Conservation (phyloP, 2,113 vertebrate genomes). For the Ctenodactylus gundi region DNA sequence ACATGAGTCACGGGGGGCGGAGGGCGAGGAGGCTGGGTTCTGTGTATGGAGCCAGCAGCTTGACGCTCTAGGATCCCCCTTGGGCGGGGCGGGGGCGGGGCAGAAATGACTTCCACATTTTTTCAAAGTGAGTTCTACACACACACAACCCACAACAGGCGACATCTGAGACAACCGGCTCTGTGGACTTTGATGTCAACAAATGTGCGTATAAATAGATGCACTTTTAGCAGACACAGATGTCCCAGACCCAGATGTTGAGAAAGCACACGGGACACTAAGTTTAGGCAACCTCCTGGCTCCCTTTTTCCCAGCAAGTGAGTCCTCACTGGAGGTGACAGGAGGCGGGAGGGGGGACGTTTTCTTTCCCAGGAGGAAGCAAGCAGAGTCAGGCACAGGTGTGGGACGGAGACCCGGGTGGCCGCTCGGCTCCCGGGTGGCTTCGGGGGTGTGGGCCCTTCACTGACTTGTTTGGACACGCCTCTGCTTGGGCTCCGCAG, state of each 20-base stretch:
- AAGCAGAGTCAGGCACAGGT: background rate
- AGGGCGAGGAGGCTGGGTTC: background rate
- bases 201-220: conserved; percentile 66
- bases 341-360: background rate
- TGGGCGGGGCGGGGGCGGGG: background rate
- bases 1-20: conserved; percentile 21
- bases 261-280: conserved; percentile 5
- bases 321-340: background rate
- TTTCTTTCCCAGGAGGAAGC: background rate
- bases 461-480: background rate
- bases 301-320: background rate
- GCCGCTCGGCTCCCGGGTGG: background rate
- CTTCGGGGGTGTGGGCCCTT: background rate
- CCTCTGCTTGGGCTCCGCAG: background rate
- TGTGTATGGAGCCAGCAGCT: background rate
- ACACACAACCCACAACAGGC: background rate
- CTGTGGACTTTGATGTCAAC: background rate
- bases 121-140: background rate
- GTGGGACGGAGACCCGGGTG: rapidly evolving
- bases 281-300: conserved; percentile 53
- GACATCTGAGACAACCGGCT: conserved; percentile 48
- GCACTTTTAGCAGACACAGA: conserved; percentile 69
- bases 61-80: conserved; percentile 39
- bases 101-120: conserved; percentile 28
- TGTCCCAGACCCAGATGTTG: conserved; percentile 55